Base-by-base conservation (phyloP, 2,888 invertebrate genomes). In the Laspeyria flexula region DNA sequence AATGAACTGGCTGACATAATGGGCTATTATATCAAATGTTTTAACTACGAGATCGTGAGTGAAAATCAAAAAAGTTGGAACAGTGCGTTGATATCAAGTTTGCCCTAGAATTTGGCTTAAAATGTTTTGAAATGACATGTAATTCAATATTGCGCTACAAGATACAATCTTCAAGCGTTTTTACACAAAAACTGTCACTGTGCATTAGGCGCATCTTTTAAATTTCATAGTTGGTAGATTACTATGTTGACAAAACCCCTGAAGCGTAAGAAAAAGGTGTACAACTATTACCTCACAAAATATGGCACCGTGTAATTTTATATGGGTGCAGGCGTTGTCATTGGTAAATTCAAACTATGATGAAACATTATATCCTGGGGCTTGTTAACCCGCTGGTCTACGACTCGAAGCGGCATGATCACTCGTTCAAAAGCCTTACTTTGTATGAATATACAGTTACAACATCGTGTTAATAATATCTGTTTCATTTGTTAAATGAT, bases 261-360 rank as follows among this genome's bases (percentile, higher is more conserved):
- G 79, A 69, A 71, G 84, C 80, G 82, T 84, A 78, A 84, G 75
- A 75, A 76, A 81, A 82, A 81, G 75, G 73, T 80, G 81, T 84
- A 80, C 83, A 77, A 83, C 83, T 86, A 88, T 87, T 84, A 85
- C 76, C 72, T 78, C 72, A 84, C 79, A 80, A 85, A 85, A 85
- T 82, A 85, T 83, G 77, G 81, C 83, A 82, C 81, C 80, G 65
- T 83, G 85, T 83, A 87, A 87, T 80, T 77, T 80, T 86, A 87
- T 86, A 88, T 77, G 82, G 82, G 77, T 79, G 74, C 76, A 67
- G 79, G 45, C 80, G 81, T 83, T 88, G 90, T 87, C 89, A 89
- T 85, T 89, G 84, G 87, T 86, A 81, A 79, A 83, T 78, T 81
- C 72, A 71, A 85, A 82, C 73, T 85, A 71, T 73, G 66, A 62